phyloP scores from a whole-genome alignment of 2,888 invertebrate genomes.

The Rotaria magnacalcarata region DNA sequence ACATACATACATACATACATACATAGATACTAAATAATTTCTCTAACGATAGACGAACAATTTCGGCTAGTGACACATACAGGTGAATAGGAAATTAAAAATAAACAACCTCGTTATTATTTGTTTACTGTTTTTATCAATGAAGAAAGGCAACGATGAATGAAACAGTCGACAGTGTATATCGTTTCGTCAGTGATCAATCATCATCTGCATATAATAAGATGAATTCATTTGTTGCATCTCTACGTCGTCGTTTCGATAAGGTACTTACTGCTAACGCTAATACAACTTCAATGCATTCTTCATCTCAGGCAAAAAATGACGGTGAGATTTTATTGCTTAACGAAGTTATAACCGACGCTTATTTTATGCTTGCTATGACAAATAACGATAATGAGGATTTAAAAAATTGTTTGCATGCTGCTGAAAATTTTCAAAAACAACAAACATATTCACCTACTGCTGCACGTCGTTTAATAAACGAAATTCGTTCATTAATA shows the following conservation, averaged over 20 bases:
- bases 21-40: neutral
- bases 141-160: neutral
- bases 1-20: neutral
- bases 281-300: neutral
- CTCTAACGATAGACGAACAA: neutral
- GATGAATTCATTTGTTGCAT: conserved; percentile 20
- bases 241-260: conserved; percentile 12
- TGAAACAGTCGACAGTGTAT: conserved; percentile 25
- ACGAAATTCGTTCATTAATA: conserved; percentile 1
- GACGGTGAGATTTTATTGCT: conserved; percentile 11
- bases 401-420: neutral
- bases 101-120: neutral
- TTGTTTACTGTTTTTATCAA: conserved; percentile 13
- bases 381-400: neutral
- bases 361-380: neutral
- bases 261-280: neutral
- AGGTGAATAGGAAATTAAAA: neutral
- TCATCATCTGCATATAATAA: neutral
- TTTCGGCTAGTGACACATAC: conserved; percentile 6
- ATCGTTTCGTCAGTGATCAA: conserved; percentile 33
- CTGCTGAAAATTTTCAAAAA: conserved; percentile 1
- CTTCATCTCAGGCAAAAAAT: neutral
- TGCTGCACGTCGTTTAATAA: conserved; percentile 1
- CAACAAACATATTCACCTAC: neutral
- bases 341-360: neutral